phyloP scores from a whole-genome alignment of 2,113 vertebrate genomes.

The Mesocricetus auratus region DNA sequence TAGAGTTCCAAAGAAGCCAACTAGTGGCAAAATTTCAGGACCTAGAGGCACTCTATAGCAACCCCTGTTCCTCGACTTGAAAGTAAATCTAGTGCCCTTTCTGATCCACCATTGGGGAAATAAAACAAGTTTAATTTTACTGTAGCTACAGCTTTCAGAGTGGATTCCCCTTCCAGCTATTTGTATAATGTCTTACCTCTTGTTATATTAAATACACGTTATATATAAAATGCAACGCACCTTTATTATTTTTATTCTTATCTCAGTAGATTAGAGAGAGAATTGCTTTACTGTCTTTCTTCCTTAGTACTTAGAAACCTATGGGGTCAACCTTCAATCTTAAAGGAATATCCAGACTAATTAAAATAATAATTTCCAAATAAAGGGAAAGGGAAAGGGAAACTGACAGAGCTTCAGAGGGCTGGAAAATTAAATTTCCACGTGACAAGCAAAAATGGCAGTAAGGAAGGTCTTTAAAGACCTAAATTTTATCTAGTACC shows the following conservation, averaged over 20 bases:
- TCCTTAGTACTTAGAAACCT: background rate
- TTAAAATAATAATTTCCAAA: conserved; percentile 15
- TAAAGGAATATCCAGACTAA: background rate
- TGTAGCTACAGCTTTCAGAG: background rate
- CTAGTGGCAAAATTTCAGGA: background rate
- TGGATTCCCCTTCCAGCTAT: background rate
- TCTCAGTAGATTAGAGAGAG: background rate
- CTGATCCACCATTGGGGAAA: background rate
- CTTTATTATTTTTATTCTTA: background rate
- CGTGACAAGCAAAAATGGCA: background rate
- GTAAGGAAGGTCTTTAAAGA: background rate
- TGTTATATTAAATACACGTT: background rate
- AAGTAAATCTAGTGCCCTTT: background rate
- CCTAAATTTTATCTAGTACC: background rate
- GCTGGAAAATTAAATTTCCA: background rate
- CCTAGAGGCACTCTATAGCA: background rate
- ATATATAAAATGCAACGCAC: background rate
- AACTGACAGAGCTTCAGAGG: background rate
- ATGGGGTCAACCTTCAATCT: background rate
- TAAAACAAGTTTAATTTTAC: background rate
- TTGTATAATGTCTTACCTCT: background rate
- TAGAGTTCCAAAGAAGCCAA: background rate
- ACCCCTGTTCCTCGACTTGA: background rate
- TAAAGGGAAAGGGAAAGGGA: background rate
- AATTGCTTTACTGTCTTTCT: background rate